phyloP scores from a whole-genome alignment of 2,888 invertebrate species.

The Limnephilus auricula region DNA sequence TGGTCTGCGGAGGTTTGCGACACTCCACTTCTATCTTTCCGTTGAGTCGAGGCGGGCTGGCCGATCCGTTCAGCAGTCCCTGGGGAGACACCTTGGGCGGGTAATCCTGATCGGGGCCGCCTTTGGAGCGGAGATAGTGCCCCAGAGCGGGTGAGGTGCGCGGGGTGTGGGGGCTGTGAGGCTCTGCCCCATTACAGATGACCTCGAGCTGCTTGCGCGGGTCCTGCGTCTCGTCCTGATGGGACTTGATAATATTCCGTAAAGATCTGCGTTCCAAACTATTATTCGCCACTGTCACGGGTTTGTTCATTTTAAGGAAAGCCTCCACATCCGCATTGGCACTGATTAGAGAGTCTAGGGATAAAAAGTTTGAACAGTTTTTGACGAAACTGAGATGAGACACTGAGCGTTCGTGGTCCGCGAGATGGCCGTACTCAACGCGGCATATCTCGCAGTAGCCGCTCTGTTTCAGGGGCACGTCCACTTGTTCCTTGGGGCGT shows the following conservation, averaged over 20 bases:
- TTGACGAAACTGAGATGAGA: slow-evolving; percentile 86
- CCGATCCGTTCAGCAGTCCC: slow-evolving; percentile 58
- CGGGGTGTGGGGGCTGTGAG: slow-evolving; percentile 64
- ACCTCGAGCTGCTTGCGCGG: slow-evolving; percentile 66
- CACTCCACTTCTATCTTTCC: slow-evolving; percentile 56
- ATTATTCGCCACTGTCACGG: slow-evolving; percentile 73
- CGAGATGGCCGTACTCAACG: slow-evolving; percentile 83
- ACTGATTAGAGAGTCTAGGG: slow-evolving; percentile 84
- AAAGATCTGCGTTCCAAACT: slow-evolving; percentile 70
- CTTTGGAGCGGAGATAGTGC: slow-evolving; percentile 72
- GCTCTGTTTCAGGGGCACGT: slow-evolving; percentile 74
- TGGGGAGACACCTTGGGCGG: slow-evolving; percentile 54
- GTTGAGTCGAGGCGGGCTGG: slow-evolving; percentile 67
- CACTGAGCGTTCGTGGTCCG: slow-evolving; percentile 85
- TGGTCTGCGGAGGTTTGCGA: slow-evolving; percentile 68
- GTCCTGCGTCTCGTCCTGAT: slow-evolving; percentile 66
- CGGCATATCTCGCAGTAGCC: slow-evolving; percentile 91
- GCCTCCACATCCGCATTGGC: slow-evolving; percentile 83
- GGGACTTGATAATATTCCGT: slow-evolving; percentile 54
- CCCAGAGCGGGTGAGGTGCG: slow-evolving; percentile 69
- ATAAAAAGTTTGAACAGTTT: slow-evolving; percentile 85
- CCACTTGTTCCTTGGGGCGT: slow-evolving; percentile 74
- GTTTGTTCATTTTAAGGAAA: slow-evolving; percentile 80
- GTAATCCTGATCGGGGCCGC: slow-evolving; percentile 62
- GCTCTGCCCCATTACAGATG: slow-evolving; percentile 69